phyloP scores from a whole-genome alignment of 2,113 vertebrate genomes.

The Oophaga pumilio region DNA sequence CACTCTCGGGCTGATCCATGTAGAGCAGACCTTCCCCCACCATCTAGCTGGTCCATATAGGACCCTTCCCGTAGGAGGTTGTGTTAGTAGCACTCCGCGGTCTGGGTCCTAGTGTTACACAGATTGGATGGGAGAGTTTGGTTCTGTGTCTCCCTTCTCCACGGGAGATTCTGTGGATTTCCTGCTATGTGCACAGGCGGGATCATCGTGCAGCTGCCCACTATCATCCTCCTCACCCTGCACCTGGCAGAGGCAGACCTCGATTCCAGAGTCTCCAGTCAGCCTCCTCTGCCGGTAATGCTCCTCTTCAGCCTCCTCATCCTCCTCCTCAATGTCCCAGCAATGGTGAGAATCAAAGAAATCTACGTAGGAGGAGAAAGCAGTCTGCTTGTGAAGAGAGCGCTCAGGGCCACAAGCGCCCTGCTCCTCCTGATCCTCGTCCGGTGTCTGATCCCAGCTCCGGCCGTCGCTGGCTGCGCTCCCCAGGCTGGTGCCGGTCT shows the following conservation, averaged over 20 bases:
- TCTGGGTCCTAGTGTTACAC: background rate
- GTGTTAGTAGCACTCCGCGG: background rate
- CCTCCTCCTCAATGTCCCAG: constrained; percentile 65
- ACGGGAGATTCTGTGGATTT: constrained; percentile 26
- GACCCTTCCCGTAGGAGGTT: background rate
- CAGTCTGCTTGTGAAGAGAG: constrained; percentile 61
- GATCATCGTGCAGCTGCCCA: constrained; percentile 66
- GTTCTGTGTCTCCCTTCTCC: constrained; percentile 54
- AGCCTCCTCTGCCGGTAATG: constrained; percentile 83
- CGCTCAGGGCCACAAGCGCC: background rate
- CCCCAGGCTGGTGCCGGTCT: constrained; percentile 77
- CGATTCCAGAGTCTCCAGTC: constrained; percentile 92
- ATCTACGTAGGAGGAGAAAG: constrained; percentile 70
- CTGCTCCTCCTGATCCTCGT: constrained; percentile 47
- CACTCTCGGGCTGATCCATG: too few relatives aligned
- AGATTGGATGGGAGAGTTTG: constrained; percentile 10
- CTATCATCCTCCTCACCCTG: constrained; percentile 58
- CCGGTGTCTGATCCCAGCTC: constrained; percentile 59
- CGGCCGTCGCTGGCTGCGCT: constrained; percentile 65
- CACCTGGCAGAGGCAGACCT: constrained; percentile 83
- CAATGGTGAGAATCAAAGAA: constrained; percentile 64
- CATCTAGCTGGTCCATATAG: background rate
- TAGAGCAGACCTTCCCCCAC: background rate
- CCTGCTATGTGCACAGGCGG: constrained; percentile 62
- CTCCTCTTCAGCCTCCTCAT: constrained; percentile 64